phyloP scores from a whole-genome alignment of 1,140 invertebrate genomes.

The Drosophila punjabiensis region DNA sequence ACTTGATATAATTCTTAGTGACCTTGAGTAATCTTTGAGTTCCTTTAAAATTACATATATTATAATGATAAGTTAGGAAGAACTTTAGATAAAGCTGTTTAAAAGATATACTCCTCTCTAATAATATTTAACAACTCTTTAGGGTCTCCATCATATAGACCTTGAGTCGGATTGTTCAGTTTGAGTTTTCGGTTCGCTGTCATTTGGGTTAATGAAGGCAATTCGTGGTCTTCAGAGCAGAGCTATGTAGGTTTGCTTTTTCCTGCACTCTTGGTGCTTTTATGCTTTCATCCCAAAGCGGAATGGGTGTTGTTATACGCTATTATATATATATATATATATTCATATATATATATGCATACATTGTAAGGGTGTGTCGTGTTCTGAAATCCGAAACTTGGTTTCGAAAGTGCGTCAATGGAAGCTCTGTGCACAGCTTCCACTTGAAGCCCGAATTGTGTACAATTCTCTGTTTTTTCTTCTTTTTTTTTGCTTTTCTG shows the following conservation, averaged over 20 bases:
- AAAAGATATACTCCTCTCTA: background rate
- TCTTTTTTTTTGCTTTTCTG: background rate
- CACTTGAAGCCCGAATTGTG: conserved; percentile 57
- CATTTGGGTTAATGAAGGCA: conserved; percentile 45
- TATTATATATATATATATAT: background rate
- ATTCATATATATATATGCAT: background rate
- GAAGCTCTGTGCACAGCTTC: conserved; percentile 39
- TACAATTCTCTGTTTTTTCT: conserved; percentile 1
- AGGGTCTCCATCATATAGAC: background rate
- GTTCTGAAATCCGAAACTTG: conserved; percentile 61
- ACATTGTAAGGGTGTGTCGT: conserved; percentile 3
- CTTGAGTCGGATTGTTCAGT: conserved; percentile 4
- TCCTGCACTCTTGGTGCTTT: background rate
- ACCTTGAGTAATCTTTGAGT: too few relatives aligned
- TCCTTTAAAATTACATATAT: too few relatives aligned
- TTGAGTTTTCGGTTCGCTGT: background rate
- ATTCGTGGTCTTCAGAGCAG: conserved; percentile 1
- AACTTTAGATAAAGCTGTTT: too few relatives aligned
- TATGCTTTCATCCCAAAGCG: conserved; percentile 12
- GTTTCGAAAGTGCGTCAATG: conserved; percentile 66
- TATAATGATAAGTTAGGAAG: too few relatives aligned
- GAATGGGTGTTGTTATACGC: conserved; percentile 1
- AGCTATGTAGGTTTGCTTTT: too few relatives aligned
- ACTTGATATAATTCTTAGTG: background rate
- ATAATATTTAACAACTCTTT: background rate